Conservation (phyloP, 2,888 invertebrate species). For the Microctonus hyperodae region DNA sequence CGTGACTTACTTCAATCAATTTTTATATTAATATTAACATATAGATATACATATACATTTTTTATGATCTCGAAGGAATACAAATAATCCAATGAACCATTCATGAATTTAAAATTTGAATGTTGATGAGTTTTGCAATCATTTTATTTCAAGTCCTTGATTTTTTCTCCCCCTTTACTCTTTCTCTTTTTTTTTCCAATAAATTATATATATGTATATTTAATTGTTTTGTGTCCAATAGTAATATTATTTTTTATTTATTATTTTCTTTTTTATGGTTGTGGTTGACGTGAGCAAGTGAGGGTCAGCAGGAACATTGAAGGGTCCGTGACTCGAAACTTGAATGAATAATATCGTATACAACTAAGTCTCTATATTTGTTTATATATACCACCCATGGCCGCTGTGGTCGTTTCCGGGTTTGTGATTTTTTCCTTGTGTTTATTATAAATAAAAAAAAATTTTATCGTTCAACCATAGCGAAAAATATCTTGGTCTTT, state of each 20-base stretch:
- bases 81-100: not conserved
- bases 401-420: slow-evolving; percentile 26
- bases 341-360: slow-evolving; percentile 11
- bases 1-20: slow-evolving; percentile 19
- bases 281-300: slow-evolving; percentile 25
- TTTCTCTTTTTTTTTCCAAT: not conserved
- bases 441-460: too few species aligned
- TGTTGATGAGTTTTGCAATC: slow-evolving; percentile 3
- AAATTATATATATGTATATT: slow-evolving; percentile 7
- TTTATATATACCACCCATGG: slow-evolving; percentile 33
- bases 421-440: slow-evolving; percentile 9
- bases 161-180: not conserved
- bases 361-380: slow-evolving; percentile 18
- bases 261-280: slow-evolving; percentile 1
- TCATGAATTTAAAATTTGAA: slow-evolving; percentile 5
- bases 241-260: too few species aligned
- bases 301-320: slow-evolving; percentile 41
- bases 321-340: slow-evolving; percentile 55
- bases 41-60: not conserved
- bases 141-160: not conserved
- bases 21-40: slow-evolving; percentile 18
- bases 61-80: not conserved
- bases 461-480: not conserved
- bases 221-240: too few species aligned
- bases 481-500: not conserved